Evolutionary conservation across 2,888 invertebrate species (phyloP).

Genomic region (Zygogramma bicolorata): DNA sequence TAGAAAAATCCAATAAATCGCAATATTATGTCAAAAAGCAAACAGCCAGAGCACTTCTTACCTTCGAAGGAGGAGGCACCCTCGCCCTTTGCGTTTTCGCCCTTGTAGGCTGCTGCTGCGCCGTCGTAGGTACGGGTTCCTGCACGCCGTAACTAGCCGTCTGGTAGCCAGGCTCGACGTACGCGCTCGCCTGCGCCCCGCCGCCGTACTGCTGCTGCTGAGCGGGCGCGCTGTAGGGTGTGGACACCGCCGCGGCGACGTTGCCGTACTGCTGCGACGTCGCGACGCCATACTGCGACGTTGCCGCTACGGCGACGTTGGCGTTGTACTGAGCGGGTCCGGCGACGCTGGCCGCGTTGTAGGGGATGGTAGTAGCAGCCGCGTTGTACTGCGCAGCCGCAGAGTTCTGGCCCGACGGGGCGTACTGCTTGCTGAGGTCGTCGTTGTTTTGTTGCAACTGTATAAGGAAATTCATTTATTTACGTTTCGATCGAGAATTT

Average conservation of each 20-base stretch:
- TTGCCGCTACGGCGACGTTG: too few species aligned
- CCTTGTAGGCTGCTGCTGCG: conserved; percentile 68
- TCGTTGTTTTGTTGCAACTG: conserved; percentile 70
- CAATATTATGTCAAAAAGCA: too few species aligned
- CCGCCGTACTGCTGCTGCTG: conserved; percentile 47
- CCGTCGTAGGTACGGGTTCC: conserved; percentile 37
- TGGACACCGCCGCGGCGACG: conserved; percentile 14
- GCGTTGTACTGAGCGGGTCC: conserved; percentile 45
- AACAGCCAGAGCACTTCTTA: too few species aligned
- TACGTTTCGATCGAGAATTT: too few species aligned
- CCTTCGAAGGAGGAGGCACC: conserved; percentile 88
- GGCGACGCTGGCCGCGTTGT: conserved; percentile 26
- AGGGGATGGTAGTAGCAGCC: conserved; percentile 16
- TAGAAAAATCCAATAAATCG: too few species aligned
- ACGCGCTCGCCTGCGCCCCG: conserved; percentile 41
- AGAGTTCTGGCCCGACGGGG: conserved; percentile 45
- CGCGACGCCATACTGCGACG: conserved; percentile 26
- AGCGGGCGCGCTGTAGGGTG: conserved; percentile 33
- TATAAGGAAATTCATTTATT: background rate
- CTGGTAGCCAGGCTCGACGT: conserved; percentile 41
- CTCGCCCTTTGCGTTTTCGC: conserved; percentile 78
- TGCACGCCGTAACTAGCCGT: conserved; percentile 45
- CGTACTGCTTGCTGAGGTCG: conserved; percentile 56
- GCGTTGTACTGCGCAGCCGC: conserved; percentile 20
- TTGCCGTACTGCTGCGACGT: conserved; percentile 43